Base-by-base conservation (phyloP, 2,888 invertebrate species). In the Drosophila austrosaltans region DNA sequence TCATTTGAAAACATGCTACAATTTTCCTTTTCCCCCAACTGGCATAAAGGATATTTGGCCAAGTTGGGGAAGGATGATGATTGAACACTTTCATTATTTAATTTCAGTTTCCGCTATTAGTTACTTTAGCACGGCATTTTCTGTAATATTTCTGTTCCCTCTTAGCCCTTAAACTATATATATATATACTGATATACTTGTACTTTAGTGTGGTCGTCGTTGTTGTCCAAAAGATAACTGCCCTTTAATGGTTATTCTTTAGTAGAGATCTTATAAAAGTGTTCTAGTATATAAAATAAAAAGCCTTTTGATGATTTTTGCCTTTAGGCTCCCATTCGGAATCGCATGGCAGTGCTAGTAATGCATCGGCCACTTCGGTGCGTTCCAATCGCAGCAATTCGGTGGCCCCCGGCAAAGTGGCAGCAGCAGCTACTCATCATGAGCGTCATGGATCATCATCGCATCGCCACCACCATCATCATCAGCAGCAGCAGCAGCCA, bases 341-440 rank as follows among this genome's bases (percentile, higher is more conserved):
- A 94, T 94, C 96, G 72, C 96, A 95, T 72, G 96, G 96, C 73
- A 94, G 95, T 90, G 95, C 95, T 59, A 96, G 96, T 90, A 96
- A 95, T 82, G 95, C 95, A 66, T 96, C 96, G n/a, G 96, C 95
- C 61, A 94, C 95, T 25, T 96, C 96, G 30, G 92, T 95, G 79
- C 94, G 95, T 84, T 95, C 96, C 66, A 95, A 94, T 73, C 95
- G 94, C 90, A 95, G 93, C 83, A 91, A 91, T 75, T 91, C 91
- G 25, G 91, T 91, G 77, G 90, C 91, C 57, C 91, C 92, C 56
- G 91, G 87, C 64, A 88, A 87, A 69, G 79, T 89, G 48, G 68
- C 71, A 25, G 48, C 48, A 42, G 68, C 71, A 25, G 48, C 48
- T 12, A 48, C 48, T 73, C 90, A 84, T 61, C 88, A 90, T 22